Base-by-base conservation (phyloP, 2,888 invertebrate species). In the Globia sparganii region DNA sequence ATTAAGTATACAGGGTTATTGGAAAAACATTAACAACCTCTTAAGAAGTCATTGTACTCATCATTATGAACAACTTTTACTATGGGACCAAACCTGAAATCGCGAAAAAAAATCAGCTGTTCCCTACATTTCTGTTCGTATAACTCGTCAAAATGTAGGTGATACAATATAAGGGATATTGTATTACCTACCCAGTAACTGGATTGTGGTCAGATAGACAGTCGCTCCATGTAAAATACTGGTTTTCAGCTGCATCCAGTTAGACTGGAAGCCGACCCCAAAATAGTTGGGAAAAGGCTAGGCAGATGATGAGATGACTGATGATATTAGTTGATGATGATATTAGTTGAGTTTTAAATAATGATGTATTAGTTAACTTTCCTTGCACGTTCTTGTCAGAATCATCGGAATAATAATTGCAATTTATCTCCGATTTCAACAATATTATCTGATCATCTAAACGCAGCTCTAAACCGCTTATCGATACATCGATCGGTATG, bases 401-500 rank as follows among this genome's bases (percentile, higher is more conserved):
- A 37, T 46, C 15, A 69, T 34, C n/a, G 11, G 18, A 18, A 28
- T 72, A 18, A 28, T 72, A 5, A 6, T 43, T 18, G 5, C 21
- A 58, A 34, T 46, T 5, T 0, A 28, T 25, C 58, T 46, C 0
- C 5, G 15, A 37, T 34, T 40, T 49, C 18, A 31, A 37, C 31
- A 3, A 37, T 58, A 13, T 31, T 74, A 73, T 49, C 53, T 31
- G 34, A 68, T 71, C 28, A 9, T 46, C 46, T 64, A 5, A 61
- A 58, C 18, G 8, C 59, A 28, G 4, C 49, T 62, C 65, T 53
- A 34, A 66, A 9, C 37, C 28, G 11, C 49, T 77, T 78, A 83
- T 83, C 84, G 8, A 72, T 62, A n/a, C 72, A 40, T 64, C 34
- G 15, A 86, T 83, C 74, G 43, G n/a, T 58, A 65, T 64, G 53